Conservation (phyloP, 2,888 invertebrate species). For the Tachina fera region DNA sequence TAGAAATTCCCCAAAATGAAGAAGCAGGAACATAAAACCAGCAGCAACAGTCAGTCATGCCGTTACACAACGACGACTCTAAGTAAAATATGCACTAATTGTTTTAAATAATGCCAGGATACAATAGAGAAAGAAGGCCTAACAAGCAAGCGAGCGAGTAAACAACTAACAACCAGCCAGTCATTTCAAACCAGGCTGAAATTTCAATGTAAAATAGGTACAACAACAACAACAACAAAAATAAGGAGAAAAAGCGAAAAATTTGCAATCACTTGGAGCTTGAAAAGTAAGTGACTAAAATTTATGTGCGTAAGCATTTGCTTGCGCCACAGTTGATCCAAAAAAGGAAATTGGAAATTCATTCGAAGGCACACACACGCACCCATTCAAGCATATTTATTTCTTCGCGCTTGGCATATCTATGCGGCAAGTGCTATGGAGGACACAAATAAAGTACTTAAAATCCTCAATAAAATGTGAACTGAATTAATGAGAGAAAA, state of each 20-base stretch:
- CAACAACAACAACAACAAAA: neutral
- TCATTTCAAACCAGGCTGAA: conserved; percentile 2
- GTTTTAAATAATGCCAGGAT: conserved; percentile 73
- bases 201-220: neutral
- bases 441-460: conserved; percentile 58
- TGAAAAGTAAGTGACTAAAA: conserved; percentile 46
- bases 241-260: neutral
- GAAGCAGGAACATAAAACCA: conserved; percentile 36
- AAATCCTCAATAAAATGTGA: conserved; percentile 61
- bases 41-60: conserved; percentile 32
- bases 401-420: neutral
- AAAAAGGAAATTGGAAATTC: conserved; percentile 64
- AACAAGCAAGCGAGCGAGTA: neutral
- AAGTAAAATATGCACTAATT: conserved; percentile 73
- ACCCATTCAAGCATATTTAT: neutral
- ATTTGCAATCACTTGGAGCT: conserved; percentile 46
- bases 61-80: conserved; percentile 11
- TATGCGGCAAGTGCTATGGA: neutral
- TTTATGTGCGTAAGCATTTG: conserved; percentile 42
- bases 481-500: conserved; percentile 60
- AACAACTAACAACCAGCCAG: neutral
- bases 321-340: conserved; percentile 42
- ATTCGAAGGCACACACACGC: conserved; percentile 5
- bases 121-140: conserved; percentile 27
- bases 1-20: conserved; percentile 48